Conservation (phyloP, 1,140 invertebrate species). For the Gryllus bimaculatus region DNA sequence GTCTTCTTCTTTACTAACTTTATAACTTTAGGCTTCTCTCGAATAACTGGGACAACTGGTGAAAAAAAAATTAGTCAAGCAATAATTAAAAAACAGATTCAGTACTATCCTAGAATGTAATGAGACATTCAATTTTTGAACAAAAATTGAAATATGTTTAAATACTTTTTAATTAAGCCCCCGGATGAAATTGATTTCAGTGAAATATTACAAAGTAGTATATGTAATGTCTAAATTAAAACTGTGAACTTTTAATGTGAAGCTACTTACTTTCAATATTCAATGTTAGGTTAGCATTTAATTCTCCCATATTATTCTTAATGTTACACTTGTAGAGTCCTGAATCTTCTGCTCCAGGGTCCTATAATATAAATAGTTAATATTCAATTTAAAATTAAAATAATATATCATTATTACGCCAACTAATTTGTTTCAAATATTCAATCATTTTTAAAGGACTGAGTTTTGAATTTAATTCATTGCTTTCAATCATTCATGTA, state of each 20-base stretch:
- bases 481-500: too few species aligned
- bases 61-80: constrained; percentile 28
- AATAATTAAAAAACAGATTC: not conserved
- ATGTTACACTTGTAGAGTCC: constrained; percentile 98
- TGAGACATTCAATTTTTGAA: too few species aligned
- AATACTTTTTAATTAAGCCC: too few species aligned
- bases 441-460: too few species aligned
- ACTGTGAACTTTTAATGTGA: not conserved
- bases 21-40: constrained; percentile 81
- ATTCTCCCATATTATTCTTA: constrained; percentile 89
- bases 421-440: too few species aligned
- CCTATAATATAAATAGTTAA: constrained; percentile 37
- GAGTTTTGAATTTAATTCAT: too few species aligned
- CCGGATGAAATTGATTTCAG: too few species aligned
- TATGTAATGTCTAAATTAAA: too few species aligned
- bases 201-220: too few species aligned
- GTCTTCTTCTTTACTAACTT: constrained; percentile 82
- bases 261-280: constrained; percentile 88
- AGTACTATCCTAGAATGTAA: too few species aligned
- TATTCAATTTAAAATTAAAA: not conserved
- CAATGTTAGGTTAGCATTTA: constrained; percentile 90
- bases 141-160: too few species aligned
- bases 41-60: constrained; percentile 84
- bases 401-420: too few species aligned
- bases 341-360: constrained; percentile 89